A percentile compares a stretch with the other conserved stretches of the same genome.
Evolutionary conservation across 37 sponge, comb jelly and placozoan species (phyloP).

Genomic region (Crambe crambe): DNA sequence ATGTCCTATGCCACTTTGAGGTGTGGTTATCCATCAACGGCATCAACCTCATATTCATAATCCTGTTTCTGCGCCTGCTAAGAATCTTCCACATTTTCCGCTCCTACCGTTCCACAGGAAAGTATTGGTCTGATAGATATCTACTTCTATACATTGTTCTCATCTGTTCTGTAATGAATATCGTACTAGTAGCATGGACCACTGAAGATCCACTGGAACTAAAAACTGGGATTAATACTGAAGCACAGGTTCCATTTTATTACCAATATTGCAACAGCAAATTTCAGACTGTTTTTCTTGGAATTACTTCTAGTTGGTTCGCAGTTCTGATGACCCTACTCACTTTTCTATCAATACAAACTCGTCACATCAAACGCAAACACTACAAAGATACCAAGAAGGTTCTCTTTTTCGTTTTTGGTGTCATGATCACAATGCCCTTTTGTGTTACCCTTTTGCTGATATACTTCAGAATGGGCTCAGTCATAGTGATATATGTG

Average conservation of each 20-base stretch:
- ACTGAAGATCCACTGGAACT: too few species aligned
- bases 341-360: conserved; percentile 33
- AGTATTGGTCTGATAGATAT: conserved; percentile 28
- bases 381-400: conserved; percentile 63
- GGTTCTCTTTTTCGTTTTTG: conserved; percentile 18
- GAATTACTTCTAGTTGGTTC: neutral
- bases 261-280: neutral
- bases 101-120: conserved; percentile 4
- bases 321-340: neutral
- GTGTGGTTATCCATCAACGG: conserved; percentile 21
- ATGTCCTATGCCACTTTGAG: conserved; percentile 21
- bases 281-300: neutral
- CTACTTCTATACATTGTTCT: conserved; percentile 15
- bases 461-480: neutral
- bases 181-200: conserved; percentile 18
- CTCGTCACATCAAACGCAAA: conserved; percentile 24
- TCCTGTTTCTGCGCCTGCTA: conserved; percentile 21
- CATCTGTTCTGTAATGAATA: neutral
- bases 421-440: neutral
- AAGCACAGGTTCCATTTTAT: neutral
- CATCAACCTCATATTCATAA: conserved; percentile 10
- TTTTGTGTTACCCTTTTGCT: conserved; percentile 9
- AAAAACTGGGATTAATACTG: neutral
- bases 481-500: neutral
- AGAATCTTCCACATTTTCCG: conserved; percentile 27